These are phyloP conservation scores for Gryon sp. DNA, from an alignment of 1,140 invertebrate genomes.

Conservation along the genomic window DNA sequence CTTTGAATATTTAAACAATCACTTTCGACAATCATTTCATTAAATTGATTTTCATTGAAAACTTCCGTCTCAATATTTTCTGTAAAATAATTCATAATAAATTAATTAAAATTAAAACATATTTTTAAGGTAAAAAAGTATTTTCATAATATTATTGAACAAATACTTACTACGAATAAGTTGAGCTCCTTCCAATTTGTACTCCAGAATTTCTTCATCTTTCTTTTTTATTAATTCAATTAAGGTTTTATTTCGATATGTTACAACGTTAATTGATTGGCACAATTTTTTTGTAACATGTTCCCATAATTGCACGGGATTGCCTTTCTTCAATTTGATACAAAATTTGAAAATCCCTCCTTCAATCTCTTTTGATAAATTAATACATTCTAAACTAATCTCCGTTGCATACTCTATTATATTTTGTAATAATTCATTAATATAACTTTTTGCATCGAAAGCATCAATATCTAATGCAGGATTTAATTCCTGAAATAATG, in stretches of 20 bases:
- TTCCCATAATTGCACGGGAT: constrained; percentile 64
- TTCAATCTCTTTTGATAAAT: constrained; percentile 61
- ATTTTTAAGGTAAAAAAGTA: not conserved
- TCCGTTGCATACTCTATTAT: constrained; percentile 54
- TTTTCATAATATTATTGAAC: not conserved
- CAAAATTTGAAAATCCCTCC: constrained; percentile 68
- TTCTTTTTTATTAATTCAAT: constrained; percentile 70
- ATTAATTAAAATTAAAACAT: not conserved
- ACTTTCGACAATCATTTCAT: not conserved
- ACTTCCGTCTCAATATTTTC: constrained; percentile 69
- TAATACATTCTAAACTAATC: constrained; percentile 52
- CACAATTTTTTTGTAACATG: constrained; percentile 69
- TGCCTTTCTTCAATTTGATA: constrained; percentile 66
- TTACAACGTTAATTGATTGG: constrained; percentile 59
- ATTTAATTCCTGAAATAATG: constrained; percentile 67
- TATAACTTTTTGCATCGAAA: constrained; percentile 55
- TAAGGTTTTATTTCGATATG: constrained; percentile 59
- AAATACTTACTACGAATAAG: constrained; percentile 68
- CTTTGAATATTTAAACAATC: constrained; percentile 3
- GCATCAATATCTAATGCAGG: constrained; percentile 63
- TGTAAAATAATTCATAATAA: constrained; percentile 42
- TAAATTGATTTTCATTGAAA: constrained; percentile 61
- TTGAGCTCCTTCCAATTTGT: constrained; percentile 71
- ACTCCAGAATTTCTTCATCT: constrained; percentile 73
- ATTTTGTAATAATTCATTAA: constrained; percentile 64